phyloP scores from a whole-genome alignment of 2,797 vertebrate genomes.

The Poecilia gillii region DNA sequence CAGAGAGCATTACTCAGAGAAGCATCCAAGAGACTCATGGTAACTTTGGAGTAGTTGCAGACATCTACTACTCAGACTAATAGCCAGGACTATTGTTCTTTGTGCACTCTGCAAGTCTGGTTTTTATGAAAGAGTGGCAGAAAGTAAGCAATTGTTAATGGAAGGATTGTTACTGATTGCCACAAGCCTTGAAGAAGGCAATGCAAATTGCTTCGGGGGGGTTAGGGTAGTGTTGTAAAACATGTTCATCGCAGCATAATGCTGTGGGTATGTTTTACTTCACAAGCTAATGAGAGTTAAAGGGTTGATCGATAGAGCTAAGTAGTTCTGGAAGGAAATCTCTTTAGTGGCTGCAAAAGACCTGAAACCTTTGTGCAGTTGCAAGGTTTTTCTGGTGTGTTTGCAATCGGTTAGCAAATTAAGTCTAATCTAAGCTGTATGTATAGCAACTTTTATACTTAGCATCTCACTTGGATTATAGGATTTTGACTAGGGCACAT shows the following conservation, averaged over 20 bases:
- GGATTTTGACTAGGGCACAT: too few species aligned
- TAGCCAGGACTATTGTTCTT: not conserved
- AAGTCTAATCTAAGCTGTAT: too few species aligned
- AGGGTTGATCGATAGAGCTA: not conserved
- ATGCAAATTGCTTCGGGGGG: not conserved
- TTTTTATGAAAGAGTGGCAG: not conserved
- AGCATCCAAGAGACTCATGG: not conserved
- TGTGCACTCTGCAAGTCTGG: not conserved
- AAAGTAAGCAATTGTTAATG: not conserved
- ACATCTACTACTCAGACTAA: not conserved
- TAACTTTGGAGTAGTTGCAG: not conserved
- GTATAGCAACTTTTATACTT: too few species aligned
- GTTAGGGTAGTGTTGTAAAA: not conserved
- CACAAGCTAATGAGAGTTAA: not conserved
- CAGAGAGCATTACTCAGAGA: not conserved
- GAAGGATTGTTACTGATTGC: not conserved
- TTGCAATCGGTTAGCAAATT: too few species aligned
- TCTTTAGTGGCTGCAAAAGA: not conserved
- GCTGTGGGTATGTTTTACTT: not conserved
- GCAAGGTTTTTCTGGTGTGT: too few species aligned
- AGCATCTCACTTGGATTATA: too few species aligned
- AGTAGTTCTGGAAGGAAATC: not conserved
- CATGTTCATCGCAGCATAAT: not conserved
- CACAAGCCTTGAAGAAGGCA: not conserved
- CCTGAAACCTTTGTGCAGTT: not conserved